A percentile compares a stretch with the other conserved stretches of the same genome.
These are phyloP conservation scores for Plumapathes pennacea DNA, from an alignment of 92 coral and sea anemone species.

Conservation along the genomic window DNA sequence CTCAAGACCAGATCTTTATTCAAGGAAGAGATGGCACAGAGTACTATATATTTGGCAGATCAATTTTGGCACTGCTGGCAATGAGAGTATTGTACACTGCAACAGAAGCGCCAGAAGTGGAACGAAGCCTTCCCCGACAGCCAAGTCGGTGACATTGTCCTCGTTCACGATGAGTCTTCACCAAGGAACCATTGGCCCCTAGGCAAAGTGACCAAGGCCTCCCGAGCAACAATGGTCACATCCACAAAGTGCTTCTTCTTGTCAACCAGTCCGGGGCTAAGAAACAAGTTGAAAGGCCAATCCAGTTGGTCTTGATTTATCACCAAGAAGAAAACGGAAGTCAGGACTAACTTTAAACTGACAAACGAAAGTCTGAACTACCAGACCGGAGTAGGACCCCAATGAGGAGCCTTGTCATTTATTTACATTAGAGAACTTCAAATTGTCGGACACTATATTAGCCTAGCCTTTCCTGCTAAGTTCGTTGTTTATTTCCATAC, in stretches of 20 bases:
- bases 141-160: conserved; percentile 52
- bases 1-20: conserved; percentile 31
- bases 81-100: conserved; percentile 21
- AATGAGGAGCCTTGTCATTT: not conserved
- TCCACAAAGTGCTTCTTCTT: conserved; percentile 45
- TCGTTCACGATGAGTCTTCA: conserved; percentile 21
- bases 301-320: conserved; percentile 32
- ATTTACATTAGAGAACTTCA: no score
- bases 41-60: conserved; percentile 41
- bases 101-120: conserved; percentile 49
- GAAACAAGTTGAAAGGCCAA: conserved; percentile 33
- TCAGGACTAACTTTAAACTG: conserved; percentile 13
- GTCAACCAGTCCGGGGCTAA: conserved; percentile 11
- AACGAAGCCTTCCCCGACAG: conserved; percentile 21
- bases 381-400: not conserved
- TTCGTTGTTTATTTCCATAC: no score
- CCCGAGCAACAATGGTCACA: conserved; percentile 47
- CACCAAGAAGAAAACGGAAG: conserved; percentile 12
- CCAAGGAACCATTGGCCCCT: conserved; percentile 63
- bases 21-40: conserved; percentile 40
- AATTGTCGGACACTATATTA: no score
- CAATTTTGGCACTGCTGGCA: conserved; percentile 67
- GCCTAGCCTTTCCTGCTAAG: no score
- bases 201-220: conserved; percentile 47
- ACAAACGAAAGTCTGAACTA: conserved; percentile 19